A percentile compares a stretch with the other conserved stretches of the same genome.
These are phyloP conservation scores for Lophochroa leadbeateri DNA, from an alignment of 2,113 vertebrate species.

Conservation along the genomic window DNA sequence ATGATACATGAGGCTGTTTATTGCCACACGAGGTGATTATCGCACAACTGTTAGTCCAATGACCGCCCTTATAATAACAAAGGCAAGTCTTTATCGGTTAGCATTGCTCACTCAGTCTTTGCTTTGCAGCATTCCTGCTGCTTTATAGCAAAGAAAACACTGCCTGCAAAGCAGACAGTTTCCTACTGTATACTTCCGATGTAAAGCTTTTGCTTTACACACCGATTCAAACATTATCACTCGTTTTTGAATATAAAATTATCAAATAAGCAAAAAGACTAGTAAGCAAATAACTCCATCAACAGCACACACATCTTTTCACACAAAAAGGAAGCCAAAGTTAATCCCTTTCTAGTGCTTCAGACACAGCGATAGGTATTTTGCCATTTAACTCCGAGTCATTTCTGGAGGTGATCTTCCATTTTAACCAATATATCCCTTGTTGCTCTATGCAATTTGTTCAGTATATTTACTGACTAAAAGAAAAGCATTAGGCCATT, in stretches of 20 bases:
- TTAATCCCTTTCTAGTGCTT: background rate
- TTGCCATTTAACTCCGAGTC: background rate
- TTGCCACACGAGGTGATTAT: background rate
- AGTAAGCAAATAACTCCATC: background rate
- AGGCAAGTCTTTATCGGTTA: background rate
- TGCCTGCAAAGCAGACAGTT: background rate
- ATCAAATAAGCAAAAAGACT: background rate
- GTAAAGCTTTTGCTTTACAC: background rate
- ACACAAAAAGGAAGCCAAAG: background rate
- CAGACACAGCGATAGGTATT: background rate
- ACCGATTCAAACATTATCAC: background rate
- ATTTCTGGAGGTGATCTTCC: background rate
- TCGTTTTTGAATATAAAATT: background rate
- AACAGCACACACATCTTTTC: background rate
- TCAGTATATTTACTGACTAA: background rate
- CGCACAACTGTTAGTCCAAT: background rate
- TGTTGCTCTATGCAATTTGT: background rate
- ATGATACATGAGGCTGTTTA: constrained; percentile 37
- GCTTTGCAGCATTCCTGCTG: background rate
- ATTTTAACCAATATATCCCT: background rate
- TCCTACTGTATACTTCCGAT: background rate
- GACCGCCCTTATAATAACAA: background rate
- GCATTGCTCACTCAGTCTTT: background rate
- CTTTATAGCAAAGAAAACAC: background rate
- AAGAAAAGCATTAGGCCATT: background rate